Base-by-base conservation (phyloP, 2,797 vertebrate genomes). In the Galagoides demidoff region DNA sequence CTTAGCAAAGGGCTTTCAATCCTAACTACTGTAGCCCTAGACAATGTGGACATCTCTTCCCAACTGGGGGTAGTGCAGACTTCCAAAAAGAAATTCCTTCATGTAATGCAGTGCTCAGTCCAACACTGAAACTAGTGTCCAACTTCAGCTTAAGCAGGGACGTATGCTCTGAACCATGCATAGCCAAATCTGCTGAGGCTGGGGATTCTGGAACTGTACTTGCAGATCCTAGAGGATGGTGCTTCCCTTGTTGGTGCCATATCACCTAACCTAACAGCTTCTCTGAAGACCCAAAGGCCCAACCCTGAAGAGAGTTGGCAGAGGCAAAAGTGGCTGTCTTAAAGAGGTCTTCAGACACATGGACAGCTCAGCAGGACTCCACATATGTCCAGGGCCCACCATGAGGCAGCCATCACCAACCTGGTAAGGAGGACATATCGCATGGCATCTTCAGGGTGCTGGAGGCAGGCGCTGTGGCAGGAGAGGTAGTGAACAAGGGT, bases 381-480 rank as follows among this genome's bases (percentile, higher is more conserved):
- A 95, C 11, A 81, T 3, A 70, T 93, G 90, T 81, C 96, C 89
- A 93, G 7, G 10, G 97, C 82, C 27, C 97, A 82, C 64, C 90
- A 20, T 45, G 81, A 61, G 22, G 89, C 63, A 95, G 79, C 96
- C 96, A 95, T 91, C 92, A 96, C 96, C 1, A 97, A 97, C 61
- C 95, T 98, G 90, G 97, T 96, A 17, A 98, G 0, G 96, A 98
- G 1, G 97, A 98, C 25, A 96, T 59, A 77, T 92, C 74, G 0
- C 97, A 96, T 7, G 90, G 0, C 25, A 84, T 98, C 97, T 98
- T 98, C 97, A 95, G 92, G 97, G 98, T 92, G 96, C 98, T 98
- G 91, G 97, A 96, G 94, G 87, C 43, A 94, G 97, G 97, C 97
- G 98, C 99, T 99, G 96, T 0, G 23, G 91, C 78, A 52, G 81